Percentiles rank a stretch among this genome's conserved stretches.
phyloP scores from a whole-genome alignment of 2,113 vertebrate genomes.

The Macquaria ambigua region DNA sequence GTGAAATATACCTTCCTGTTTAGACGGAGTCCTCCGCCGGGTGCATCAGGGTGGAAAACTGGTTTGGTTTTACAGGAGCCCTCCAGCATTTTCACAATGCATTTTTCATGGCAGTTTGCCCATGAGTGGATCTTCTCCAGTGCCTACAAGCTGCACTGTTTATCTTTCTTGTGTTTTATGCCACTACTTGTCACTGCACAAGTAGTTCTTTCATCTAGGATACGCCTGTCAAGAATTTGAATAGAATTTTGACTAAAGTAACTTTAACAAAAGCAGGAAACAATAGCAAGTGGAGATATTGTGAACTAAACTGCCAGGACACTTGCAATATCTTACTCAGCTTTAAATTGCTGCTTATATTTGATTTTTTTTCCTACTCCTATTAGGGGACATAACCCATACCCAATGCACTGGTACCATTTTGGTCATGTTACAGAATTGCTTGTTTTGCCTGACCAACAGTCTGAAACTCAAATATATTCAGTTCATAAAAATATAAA shows the following conservation, averaged over 20 bases:
- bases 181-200: not conserved
- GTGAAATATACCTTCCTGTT: slow-evolving; percentile 47
- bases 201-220: not conserved
- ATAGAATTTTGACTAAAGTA: not conserved
- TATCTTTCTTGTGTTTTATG: slow-evolving; percentile 37
- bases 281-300: not conserved
- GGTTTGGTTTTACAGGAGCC: slow-evolving; percentile 53
- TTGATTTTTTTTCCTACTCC: not conserved
- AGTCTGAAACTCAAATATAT: no score
- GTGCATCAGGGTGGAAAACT: slow-evolving; percentile 40
- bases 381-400: not conserved
- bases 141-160: slow-evolving; percentile 25
- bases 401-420: not conserved
- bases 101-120: slow-evolving; percentile 38
- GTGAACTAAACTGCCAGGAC: not conserved
- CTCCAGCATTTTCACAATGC: slow-evolving; percentile 51
- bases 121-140: slow-evolving; percentile 22
- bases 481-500: no score
- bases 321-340: not conserved
- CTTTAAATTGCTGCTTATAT: not conserved
- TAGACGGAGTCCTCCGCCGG: not conserved
- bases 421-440: not conserved
- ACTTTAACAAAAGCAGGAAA: not conserved
- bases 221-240: not conserved
- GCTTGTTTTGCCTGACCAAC: no score